These are phyloP conservation scores for Puntigrus tetrazona DNA, from an alignment of 2,113 vertebrate genomes.

Conservation along the genomic window DNA sequence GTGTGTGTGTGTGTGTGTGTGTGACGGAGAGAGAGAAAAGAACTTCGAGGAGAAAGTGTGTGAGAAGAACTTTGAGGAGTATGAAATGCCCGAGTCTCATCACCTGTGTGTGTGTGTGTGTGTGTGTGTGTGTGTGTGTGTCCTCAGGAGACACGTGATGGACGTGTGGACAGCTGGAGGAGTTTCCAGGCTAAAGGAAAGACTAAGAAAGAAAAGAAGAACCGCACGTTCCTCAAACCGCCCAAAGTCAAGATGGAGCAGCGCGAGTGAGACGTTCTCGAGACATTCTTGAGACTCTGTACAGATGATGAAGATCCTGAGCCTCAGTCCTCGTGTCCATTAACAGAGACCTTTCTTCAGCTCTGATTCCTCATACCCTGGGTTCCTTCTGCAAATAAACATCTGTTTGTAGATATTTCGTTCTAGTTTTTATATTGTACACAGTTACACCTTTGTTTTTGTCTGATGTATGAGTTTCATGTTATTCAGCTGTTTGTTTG, in stretches of 20 bases:
- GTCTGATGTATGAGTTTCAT: neutral
- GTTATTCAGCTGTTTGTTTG: neutral
- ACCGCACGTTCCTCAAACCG: slow-evolving; percentile 94
- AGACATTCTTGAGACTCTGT: slow-evolving; percentile 35
- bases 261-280: slow-evolving; percentile 66
- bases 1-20: no score
- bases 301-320: slow-evolving; percentile 47
- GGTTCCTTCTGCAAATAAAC: slow-evolving; percentile 28
- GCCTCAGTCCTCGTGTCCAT: neutral
- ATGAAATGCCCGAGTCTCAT: no score
- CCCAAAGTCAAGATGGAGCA: slow-evolving; percentile 99
- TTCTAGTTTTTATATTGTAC: slow-evolving; percentile 26
- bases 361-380: neutral
- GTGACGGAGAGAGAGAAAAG: no score
- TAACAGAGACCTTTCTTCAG: neutral
- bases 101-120: neutral
- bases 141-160: slow-evolving; percentile 90
- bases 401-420: neutral
- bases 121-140: neutral
- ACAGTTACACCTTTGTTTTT: slow-evolving; percentile 19
- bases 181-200: slow-evolving; percentile 96
- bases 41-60: no score
- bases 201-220: slow-evolving; percentile 93
- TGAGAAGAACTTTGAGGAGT: no score
- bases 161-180: slow-evolving; percentile 97